Evolutionary conservation across 2,888 invertebrate genomes (phyloP), one percentile per base, ranked within the genome.

Genomic region (Branchipolynoe longqiensis): DNA sequence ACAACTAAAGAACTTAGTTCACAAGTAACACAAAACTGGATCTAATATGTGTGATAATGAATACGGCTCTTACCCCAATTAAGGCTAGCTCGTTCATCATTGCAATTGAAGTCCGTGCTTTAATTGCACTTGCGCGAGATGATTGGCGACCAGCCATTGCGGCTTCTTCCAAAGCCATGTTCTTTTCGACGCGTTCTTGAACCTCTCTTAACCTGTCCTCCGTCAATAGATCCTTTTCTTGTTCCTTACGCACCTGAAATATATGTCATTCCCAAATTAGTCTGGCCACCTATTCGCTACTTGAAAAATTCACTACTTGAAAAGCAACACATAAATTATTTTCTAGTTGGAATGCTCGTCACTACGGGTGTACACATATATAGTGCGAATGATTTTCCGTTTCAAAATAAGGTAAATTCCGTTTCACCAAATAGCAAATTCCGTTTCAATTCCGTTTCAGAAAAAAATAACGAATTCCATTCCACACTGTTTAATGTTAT

Each of bases 81-180:
- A 31, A 62, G 25, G 62, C 62, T 12, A 62, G 36, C 38, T 69
- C 69, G 38, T 69, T 69, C 22, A 69, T 69, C 69, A 36, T 25
- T 22, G 69, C 69, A 38, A 69, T 69, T 18, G 69, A 69, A 22
- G 33, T 69, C 14, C 69, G 33, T 0, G 69, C 69, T 18, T 69
- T 69, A 22, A 69, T 38, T 69, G 69, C 69, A 22, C 69, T 69
- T 14, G 69, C 69, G 4, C 69, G 69, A 22, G 69, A 33, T 2
- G 12, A 14, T 22, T 38, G 33, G 12, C 38, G 36, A 18, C 36
- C 18, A 6, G 12, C 14, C 38, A 18, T 69, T 36, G 36, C 69
- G 1, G 18, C 8, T 1, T 38, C 38, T n/a, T 18, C 31, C 38
- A 69, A 4, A 3, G 18, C 38, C 0, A 69, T 36, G 69, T 36